A percentile compares a stretch with the other conserved stretches of the same genome.
These are phyloP conservation scores for Rattus rattus DNA, from an alignment of 2,113 vertebrate species.

Conservation along the genomic window DNA sequence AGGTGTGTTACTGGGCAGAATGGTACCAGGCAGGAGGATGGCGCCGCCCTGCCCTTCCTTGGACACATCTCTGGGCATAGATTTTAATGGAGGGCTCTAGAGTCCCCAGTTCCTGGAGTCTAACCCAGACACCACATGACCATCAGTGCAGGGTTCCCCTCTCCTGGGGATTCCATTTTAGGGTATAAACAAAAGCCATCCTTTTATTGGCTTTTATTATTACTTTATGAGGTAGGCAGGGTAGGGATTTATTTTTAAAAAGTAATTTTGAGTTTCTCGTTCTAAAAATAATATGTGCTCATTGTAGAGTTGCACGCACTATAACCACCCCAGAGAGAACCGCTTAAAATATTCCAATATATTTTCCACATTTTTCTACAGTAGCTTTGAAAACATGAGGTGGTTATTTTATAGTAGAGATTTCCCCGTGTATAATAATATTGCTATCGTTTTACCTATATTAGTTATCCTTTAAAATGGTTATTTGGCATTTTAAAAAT, in stretches of 20 bases:
- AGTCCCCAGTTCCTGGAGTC: not conserved
- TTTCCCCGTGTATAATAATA: conserved; percentile 22
- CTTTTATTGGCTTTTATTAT: conserved; percentile 38
- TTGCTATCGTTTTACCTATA: not conserved
- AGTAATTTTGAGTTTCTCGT: conserved; percentile 40
- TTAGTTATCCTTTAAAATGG: not conserved
- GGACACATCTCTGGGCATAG: not conserved
- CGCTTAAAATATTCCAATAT: conserved; percentile 6
- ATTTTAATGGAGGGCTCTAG: conserved; percentile 3
- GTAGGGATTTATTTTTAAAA: not conserved
- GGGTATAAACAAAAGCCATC: conserved; percentile 14
- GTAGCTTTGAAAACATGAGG: not conserved
- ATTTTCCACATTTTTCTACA: not conserved
- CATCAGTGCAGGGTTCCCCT: not conserved
- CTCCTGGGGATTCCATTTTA: not conserved
- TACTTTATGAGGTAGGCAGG: conserved; percentile 6
- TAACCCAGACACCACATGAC: not conserved
- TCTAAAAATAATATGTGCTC: conserved; percentile 39
- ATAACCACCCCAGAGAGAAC: conserved; percentile 14
- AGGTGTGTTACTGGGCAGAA: not conserved
- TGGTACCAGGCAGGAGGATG: not conserved
- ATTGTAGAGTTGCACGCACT: conserved; percentile 52
- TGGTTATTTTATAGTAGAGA: conserved; percentile 27
- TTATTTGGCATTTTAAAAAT: conserved; percentile 44
- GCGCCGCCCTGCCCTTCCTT: not conserved